phyloP scores from a whole-genome alignment of 92 coral and sea anemone genomes.

The Zoanthus solanderi region DNA sequence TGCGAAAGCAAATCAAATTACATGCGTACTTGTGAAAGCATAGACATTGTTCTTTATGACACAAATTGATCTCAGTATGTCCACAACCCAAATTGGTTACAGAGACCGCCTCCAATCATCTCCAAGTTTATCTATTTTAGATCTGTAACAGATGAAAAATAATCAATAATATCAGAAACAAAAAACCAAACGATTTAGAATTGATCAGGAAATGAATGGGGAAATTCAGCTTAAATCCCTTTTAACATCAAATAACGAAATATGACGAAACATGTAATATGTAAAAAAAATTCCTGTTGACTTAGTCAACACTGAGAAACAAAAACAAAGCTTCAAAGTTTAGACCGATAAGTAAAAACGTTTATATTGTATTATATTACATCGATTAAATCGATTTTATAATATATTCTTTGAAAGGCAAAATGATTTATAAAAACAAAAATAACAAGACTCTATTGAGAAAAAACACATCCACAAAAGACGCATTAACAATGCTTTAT shows the following conservation, averaged over 20 bases:
- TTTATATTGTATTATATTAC: slow-evolving; percentile 6
- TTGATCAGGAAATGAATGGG: neutral
- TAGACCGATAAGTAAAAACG: neutral
- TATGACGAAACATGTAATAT: neutral
- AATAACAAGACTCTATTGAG: too few species aligned
- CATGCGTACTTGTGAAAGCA: neutral
- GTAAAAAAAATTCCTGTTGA: neutral
- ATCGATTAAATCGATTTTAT: too few species aligned
- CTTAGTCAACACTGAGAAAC: slow-evolving; percentile 28
- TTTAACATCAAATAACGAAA: neutral
- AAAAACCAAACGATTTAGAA: neutral
- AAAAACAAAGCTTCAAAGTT: slow-evolving; percentile 13
- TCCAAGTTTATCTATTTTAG: neutral
- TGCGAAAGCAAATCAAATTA: neutral
- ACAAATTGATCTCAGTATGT: slow-evolving; percentile 9
- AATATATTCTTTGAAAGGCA: too few species aligned
- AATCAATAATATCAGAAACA: neutral
- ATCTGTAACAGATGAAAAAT: neutral
- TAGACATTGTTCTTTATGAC: neutral
- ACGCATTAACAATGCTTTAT: too few species aligned
- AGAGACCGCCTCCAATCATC: neutral
- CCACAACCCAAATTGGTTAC: neutral
- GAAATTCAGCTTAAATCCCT: neutral
- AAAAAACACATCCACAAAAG: too few species aligned
- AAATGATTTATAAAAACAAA: too few species aligned